phyloP scores from a whole-genome alignment of 2,888 invertebrate genomes.

The Hirtodrosophila histrioides region DNA sequence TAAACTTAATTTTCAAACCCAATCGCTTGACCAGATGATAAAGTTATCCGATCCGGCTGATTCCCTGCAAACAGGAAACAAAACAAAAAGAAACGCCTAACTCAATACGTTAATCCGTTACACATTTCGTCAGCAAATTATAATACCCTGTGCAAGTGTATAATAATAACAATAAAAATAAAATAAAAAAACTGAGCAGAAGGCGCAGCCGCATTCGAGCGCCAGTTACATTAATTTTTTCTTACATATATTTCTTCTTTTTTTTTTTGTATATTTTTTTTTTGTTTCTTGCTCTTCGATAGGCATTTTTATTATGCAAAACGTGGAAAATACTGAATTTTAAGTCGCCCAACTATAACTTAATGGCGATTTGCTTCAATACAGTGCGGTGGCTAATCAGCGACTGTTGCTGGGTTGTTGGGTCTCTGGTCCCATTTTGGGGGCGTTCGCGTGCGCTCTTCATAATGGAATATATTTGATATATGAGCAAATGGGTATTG shows the following conservation, averaged over 20 bases:
- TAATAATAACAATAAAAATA: constrained; percentile 7
- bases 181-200: constrained; percentile 36
- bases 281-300: constrained; percentile 39
- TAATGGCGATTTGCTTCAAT: constrained; percentile 53
- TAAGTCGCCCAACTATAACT: constrained; percentile 62
- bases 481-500: constrained; percentile 21
- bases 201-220: constrained; percentile 64
- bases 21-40: too few species aligned
- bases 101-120: too few species aligned
- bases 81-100: too few species aligned
- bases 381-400: constrained; percentile 63
- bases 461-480: constrained; percentile 21
- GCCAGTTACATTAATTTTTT: constrained; percentile 72
- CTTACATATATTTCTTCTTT: constrained; percentile 15
- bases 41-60: too few species aligned
- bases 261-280: constrained; percentile 9
- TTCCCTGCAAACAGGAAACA: too few species aligned
- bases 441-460: constrained; percentile 48
- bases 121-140: too few species aligned
- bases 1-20: too few species aligned
- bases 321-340: constrained; percentile 79
- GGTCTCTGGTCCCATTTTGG: constrained; percentile 29
- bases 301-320: constrained; percentile 80
- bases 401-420: constrained; percentile 27
- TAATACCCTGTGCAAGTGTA: background rate